A percentile compares a stretch with the other conserved stretches of the same genome.
phyloP scores from a whole-genome alignment of 2,797 vertebrate species.

The Neosilurus mollespiculum region DNA sequence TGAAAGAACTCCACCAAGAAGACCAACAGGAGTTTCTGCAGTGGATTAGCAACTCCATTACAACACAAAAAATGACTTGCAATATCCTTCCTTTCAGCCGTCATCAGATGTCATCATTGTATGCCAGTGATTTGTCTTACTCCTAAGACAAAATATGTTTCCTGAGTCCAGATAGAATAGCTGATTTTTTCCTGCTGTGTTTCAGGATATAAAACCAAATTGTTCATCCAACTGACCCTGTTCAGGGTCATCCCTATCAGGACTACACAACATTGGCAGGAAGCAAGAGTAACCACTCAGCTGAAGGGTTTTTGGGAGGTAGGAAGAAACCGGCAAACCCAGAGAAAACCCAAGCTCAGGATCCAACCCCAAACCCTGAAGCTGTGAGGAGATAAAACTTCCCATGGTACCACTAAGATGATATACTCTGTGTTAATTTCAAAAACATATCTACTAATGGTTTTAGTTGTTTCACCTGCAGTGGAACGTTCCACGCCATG shows the following conservation, averaged over 20 bases:
- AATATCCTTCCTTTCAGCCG: neutral
- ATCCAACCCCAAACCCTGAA: neutral
- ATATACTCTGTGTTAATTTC: neutral
- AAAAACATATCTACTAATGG: neutral
- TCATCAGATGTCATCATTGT: neutral
- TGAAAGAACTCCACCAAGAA: no score
- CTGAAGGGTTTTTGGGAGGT: neutral
- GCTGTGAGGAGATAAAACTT: neutral
- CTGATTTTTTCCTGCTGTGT: neutral
- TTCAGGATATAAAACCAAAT: neutral
- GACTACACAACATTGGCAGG: neutral
- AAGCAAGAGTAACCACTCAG: neutral
- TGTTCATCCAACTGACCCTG: neutral
- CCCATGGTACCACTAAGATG: neutral
- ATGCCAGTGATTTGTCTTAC: neutral
- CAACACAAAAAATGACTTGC: neutral
- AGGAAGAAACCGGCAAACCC: neutral
- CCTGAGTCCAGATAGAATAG: neutral
- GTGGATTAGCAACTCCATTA: neutral
- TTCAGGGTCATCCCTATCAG: neutral
- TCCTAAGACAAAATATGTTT: neutral
- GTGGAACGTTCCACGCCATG: slow-evolving; percentile 96
- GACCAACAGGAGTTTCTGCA: neutral
- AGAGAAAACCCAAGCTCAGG: neutral
- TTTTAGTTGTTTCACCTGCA: slow-evolving; percentile 75